These are phyloP conservation scores for Cylas formicarius DNA, from an alignment of 1,140 invertebrate species.

Conservation along the genomic window DNA sequence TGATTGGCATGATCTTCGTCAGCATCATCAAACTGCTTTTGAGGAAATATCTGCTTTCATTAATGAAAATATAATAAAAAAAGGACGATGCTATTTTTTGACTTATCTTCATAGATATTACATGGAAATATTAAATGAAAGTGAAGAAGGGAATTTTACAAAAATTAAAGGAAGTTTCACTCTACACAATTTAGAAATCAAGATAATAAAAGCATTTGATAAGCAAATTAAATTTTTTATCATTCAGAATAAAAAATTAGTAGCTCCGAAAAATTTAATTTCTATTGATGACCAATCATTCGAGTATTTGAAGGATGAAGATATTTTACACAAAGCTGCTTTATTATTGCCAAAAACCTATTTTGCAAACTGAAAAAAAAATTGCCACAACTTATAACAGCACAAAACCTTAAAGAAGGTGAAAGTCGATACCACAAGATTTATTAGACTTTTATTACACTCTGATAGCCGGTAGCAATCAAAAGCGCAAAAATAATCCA, in stretches of 20 bases:
- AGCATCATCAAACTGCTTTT: conserved; percentile 26
- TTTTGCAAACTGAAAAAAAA: conserved; percentile 17
- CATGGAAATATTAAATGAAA: conserved; percentile 12
- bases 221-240: conserved; percentile 22
- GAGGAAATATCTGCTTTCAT: conserved; percentile 25
- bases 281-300: conserved; percentile 17
- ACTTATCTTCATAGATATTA: conserved; percentile 23
- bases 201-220: conserved; percentile 22
- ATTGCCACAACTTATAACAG: conserved; percentile 20
- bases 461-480: too few relatives aligned
- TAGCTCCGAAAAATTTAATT: conserved; percentile 21
- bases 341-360: conserved; percentile 26
- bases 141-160: too few relatives aligned
- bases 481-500: too few relatives aligned
- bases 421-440: conserved; percentile 15
- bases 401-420: conserved; percentile 25
- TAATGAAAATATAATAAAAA: conserved; percentile 25
- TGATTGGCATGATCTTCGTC: conserved; percentile 21
- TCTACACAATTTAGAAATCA: conserved; percentile 22
- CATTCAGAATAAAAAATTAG: conserved; percentile 23
- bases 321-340: conserved; percentile 28
- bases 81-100: conserved; percentile 25
- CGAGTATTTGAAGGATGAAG: conserved; percentile 23
- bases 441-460: conserved; percentile 24
- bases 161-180: conserved; percentile 12